Base-by-base conservation (phyloP, 2,113 vertebrate species). In the Indri indri region DNA sequence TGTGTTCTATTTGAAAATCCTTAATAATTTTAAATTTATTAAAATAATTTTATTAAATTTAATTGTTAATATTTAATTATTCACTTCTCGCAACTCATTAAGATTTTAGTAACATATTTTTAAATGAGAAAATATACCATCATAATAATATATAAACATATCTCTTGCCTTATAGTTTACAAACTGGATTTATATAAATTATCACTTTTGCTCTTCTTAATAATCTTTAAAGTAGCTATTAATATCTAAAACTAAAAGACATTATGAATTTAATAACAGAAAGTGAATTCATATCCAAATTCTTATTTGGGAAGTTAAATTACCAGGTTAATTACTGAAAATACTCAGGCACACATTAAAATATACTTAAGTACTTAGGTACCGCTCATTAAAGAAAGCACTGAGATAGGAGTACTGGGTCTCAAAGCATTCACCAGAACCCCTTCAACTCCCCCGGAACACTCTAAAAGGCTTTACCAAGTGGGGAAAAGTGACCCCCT, bases 1-100 rank as follows among this genome's bases (percentile, higher is more conserved):
- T 77, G 32, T 61, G 17, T 37, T 66, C 73, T 96, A 7, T 85
- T 37, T 89, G 20, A 91, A 97, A 90, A 83, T 66, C 1, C 9
- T 82, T 81, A 90, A 68, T 90, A 40, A 83, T 30, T 88, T 50
- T 42, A 88, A 90, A 93, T 71, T 63, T 89, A 92, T 47, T 90
- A 37, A 93, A 95, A 96, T 95, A 22, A 88, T 83, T 96, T 95
- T 85, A 96, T 91, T 93, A 73, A 23, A 87, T 81, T 85, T 92
- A 84, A 84, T 77, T 95, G 52, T 80, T 65, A 96, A 79, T 70
- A 94, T 95, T 96, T 90, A 87, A 92, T 94, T 96, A 42, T 95
- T 92, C 54, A 85, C n/a, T 34, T 90, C 59, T 88, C 45, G 94
- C 8, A 73, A 90, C 13, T 92, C 52, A 96, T 92, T 93, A 93